Base-by-base conservation (phyloP, 2,797 vertebrate genomes). In the Alcedo atthis region DNA sequence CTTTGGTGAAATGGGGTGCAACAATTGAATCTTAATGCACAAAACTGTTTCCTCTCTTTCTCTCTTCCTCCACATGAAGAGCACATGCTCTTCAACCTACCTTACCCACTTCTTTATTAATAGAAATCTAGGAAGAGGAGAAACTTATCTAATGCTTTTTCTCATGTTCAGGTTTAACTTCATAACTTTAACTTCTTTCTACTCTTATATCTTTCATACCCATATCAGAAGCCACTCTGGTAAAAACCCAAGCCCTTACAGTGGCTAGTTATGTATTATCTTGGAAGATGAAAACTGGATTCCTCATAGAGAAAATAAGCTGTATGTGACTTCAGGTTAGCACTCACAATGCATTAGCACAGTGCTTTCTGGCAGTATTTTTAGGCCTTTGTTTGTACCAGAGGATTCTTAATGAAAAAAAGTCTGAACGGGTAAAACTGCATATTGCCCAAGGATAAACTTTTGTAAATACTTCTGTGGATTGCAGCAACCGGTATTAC, bases 401-500 rank as follows among this genome's bases (percentile, higher is more conserved):
- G 9, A 81, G 26, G 33, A 78, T 85, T 87, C 51, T 51, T 69
- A 49, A 57, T 61, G 33, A 73, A 69, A 42, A 59, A 15, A 5
- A 74, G 73, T 10, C 35, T 66, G 58, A 57, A 87, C n/a, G 32
- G 37, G 12, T 78, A 45, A 89, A 85, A 68, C 46, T 83, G 9
- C 14, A 24, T 75, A 14, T 15, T 51, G 77, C 91, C 92, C 5
- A 8, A 71, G 90, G 85, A 62, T 66, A 86, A 87, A 91, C 51
- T 87, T 93, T 30, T 81, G 63, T 62, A 95, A 95, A 78, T 94
- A 79, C 35, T 91, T 92, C 51, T 84, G 54, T 79, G 77, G 77
- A 69, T 89, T 95, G 70, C 73, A 91, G 87, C 79, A 85, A 54
- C 22, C 19, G 35, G 5, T 42, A 49, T 95, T 95, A 51, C 2